Evolutionary conservation across 2,888 invertebrate species (phyloP).

Genomic region (Epinotia bilunana): DNA sequence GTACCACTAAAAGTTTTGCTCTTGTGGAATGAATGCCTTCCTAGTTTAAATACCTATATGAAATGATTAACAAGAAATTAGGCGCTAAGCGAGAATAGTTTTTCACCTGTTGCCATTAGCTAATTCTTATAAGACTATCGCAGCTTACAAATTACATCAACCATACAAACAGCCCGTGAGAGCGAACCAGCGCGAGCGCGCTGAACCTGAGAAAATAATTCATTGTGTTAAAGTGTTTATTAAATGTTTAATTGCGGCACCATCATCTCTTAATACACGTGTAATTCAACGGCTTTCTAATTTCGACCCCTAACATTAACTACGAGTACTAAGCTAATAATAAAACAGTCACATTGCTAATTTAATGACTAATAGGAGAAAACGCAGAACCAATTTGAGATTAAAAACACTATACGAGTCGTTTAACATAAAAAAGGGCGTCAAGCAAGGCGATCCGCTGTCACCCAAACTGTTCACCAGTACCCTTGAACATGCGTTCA

Average conservation of each 20-base stretch:
- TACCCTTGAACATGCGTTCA: no score
- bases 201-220: constrained; percentile 1
- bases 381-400: background rate
- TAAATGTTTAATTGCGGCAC: constrained; percentile 20
- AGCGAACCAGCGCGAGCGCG: background rate
- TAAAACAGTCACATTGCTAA: background rate
- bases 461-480: no score
- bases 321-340: background rate
- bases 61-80: no score
- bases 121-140: no score
- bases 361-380: background rate
- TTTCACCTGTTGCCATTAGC: no score
- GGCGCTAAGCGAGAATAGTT: no score
- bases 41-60: no score
- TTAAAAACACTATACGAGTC: background rate
- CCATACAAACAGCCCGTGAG: constrained; percentile 9
- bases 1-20: no score
- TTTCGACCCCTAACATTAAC: background rate
- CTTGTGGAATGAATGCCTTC: no score
- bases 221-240: constrained; percentile 20
- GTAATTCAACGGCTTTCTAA: constrained; percentile 15
- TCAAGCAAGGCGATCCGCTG: no score
- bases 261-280: constrained; percentile 1
- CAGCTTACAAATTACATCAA: background rate
- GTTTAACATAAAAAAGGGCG: no score